Evolutionary conservation across 2,113 vertebrate genomes (phyloP).

Genomic region (Strix uralensis): DNA sequence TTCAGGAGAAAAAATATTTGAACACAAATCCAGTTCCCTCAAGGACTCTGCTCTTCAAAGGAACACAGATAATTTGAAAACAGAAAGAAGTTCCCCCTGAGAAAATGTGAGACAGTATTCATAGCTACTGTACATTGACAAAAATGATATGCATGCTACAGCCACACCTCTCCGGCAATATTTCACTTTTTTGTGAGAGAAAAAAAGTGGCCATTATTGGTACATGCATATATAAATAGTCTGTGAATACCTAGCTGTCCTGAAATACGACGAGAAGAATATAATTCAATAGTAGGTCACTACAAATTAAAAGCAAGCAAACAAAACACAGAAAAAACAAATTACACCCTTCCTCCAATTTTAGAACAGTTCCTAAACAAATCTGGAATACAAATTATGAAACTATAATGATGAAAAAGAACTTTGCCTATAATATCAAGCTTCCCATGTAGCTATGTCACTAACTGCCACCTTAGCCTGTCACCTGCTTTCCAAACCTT

Average conservation of each 20-base stretch:
- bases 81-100: background rate
- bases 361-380: background rate
- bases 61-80: background rate
- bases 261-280: background rate
- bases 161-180: background rate
- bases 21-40: background rate
- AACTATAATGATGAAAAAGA: background rate
- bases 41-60: background rate
- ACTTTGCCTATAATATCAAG: background rate
- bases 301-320: background rate
- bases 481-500: background rate
- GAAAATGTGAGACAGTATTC: background rate
- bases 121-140: background rate
- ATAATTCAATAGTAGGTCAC: background rate
- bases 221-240: background rate
- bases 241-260: background rate
- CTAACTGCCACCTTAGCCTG: background rate
- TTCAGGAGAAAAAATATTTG: slow-evolving; percentile 17
- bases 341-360: fast-evolving
- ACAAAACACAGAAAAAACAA: background rate
- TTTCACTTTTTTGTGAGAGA: background rate
- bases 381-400: background rate
- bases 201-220: background rate
- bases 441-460: background rate
- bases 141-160: background rate